These are phyloP conservation scores for Platyrinchus mystaceus DNA, from an alignment of 2,797 vertebrate species.

Conservation along the genomic window DNA sequence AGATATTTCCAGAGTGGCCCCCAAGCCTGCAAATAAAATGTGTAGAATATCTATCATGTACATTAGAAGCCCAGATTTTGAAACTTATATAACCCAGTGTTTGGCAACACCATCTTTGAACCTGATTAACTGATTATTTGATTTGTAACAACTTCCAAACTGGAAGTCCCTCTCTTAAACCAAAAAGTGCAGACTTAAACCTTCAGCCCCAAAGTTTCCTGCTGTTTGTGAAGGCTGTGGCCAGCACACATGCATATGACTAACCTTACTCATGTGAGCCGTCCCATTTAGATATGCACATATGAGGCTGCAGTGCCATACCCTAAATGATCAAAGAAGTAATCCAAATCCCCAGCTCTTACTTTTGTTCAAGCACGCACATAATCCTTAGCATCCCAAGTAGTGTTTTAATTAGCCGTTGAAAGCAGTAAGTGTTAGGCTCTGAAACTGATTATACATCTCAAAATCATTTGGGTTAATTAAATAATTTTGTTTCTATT, in stretches of 20 bases:
- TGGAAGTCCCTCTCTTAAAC: not conserved
- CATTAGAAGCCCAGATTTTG: not conserved
- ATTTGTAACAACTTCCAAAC: not conserved
- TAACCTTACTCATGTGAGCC: not conserved
- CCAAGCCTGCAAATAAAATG: not conserved
- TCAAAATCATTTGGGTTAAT: slow-evolving; percentile 18
- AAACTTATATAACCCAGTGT: rapidly evolving
- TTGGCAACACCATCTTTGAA: rapidly evolving
- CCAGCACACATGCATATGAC: not conserved
- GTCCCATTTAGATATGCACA: not conserved
- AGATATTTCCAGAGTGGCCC: not conserved
- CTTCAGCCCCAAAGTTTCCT: not conserved
- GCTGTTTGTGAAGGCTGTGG: not conserved
- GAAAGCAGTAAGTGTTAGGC: not conserved
- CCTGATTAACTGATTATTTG: not conserved
- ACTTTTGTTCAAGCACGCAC: not conserved
- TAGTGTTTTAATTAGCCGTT: not conserved
- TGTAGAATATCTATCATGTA: not conserved
- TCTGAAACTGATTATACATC: slow-evolving; percentile 29
- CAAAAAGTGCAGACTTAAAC: rapidly evolving
- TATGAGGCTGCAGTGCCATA: rapidly evolving
- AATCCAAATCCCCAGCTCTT: not conserved
- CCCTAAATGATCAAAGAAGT: not conserved
- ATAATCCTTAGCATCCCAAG: not conserved
- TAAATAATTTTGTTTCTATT: not conserved